Base-by-base conservation (phyloP, 2,113 vertebrate species). In the Phylloscopus trochilus region DNA sequence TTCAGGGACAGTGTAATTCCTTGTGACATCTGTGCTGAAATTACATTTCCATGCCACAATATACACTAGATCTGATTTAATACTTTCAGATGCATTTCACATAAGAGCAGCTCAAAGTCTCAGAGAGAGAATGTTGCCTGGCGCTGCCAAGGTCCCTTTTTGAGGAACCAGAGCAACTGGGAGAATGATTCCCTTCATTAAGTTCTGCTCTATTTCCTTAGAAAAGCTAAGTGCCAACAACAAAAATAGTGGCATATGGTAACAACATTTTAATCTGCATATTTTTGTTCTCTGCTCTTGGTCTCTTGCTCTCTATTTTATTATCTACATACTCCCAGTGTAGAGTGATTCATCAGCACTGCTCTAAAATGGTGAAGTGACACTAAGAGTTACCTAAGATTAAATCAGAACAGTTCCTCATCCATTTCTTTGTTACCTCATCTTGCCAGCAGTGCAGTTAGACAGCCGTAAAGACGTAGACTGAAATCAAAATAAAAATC, bases 151-250 rank as follows among this genome's bases (percentile, higher is more conserved):
- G 37, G 44, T 62, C 41, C 27, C 52, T 60, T 86, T 84, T 46
- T 83, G 75, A 93, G 49, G 15, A 85, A 41, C 62, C 3, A 1
- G 9, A 76, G 20, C 41, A 58, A 74, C 7, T 35, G 41, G 73
- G 52, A 73, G 26, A 88, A 76, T n/a, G 35, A 66, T 93, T 86
- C 82, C 83, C 39, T 62, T 77, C 82, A 70, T 58, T 87, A 60
- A 53, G 21, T 76, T 95, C n/a, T 80, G 41, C 62, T 83, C 37
- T 46, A 73, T 89, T 95, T 89, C 73, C 74, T 93, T 73, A 84
- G 37, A 79, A 81, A 80, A 92, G 28, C 46, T 37, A 87, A 63
- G 21, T 30, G 58, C 47, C 67, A 93, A 44, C 43, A 77, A 78
- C n/a, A 78, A 80, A 77, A 90, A 91, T 4, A 68, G 20, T 35